These are phyloP conservation scores for Tetramorium parvispinum DNA, from an alignment of 1,140 invertebrate species.

Conservation along the genomic window DNA sequence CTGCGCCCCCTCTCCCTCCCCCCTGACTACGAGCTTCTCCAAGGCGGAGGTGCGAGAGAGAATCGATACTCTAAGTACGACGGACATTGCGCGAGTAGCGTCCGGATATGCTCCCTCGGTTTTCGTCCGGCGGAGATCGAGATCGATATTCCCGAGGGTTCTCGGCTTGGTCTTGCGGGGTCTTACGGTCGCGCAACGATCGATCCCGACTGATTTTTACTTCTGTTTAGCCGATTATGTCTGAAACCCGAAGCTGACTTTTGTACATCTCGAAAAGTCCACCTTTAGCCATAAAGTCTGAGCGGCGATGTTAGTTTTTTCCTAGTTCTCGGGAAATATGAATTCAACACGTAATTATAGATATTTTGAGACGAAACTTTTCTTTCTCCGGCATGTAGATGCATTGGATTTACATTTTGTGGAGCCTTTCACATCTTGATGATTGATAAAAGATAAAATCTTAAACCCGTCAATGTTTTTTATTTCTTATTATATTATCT, in stretches of 20 bases:
- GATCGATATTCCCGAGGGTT: conserved; percentile 23
- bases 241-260: background rate
- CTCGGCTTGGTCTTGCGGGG: background rate
- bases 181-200: background rate
- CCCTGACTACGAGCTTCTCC: conserved; percentile 33
- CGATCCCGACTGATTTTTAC: conserved; percentile 15
- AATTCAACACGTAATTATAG: background rate
- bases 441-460: background rate
- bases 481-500: background rate
- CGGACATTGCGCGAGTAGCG: conserved; percentile 54
- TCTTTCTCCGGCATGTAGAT: background rate
- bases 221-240: background rate
- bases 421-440: background rate
- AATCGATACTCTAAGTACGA: conserved; percentile 73
- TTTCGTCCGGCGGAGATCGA: conserved; percentile 33
- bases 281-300: background rate
- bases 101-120: conserved; percentile 30
- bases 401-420: background rate
- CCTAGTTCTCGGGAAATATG: background rate
- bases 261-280: background rate
- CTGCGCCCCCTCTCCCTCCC: conserved; percentile 53
- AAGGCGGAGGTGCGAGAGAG: conserved; percentile 64
- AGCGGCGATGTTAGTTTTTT: background rate
- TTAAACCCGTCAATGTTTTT: background rate
- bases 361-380: background rate